These are phyloP conservation scores for Heliothis virescens DNA, from an alignment of 1,140 invertebrate genomes.

Conservation along the genomic window DNA sequence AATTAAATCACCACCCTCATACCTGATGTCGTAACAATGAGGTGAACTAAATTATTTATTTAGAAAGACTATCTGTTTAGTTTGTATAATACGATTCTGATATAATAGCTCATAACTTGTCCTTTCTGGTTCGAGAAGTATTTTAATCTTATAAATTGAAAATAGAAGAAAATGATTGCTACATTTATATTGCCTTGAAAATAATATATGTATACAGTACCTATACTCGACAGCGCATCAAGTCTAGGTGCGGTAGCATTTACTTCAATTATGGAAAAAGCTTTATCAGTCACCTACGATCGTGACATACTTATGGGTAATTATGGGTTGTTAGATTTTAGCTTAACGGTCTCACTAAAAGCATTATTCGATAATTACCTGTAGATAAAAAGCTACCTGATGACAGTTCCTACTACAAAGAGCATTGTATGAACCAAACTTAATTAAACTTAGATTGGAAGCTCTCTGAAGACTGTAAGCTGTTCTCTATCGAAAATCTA, in stretches of 20 bases:
- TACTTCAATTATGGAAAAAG: slow-evolving; percentile 34
- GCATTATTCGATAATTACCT: neutral
- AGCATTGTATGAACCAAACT: too few relatives aligned
- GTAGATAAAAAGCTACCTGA: too few relatives aligned
- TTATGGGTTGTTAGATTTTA: slow-evolving; percentile 5
- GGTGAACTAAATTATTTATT: slow-evolving; percentile 4
- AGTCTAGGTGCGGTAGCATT: slow-evolving; percentile 19
- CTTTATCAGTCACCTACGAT: slow-evolving; percentile 11
- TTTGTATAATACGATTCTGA: neutral
- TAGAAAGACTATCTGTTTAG: neutral
- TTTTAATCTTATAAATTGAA: too few relatives aligned
- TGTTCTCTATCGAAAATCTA: neutral
- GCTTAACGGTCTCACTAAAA: neutral
- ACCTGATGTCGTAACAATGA: slow-evolving; percentile 3
- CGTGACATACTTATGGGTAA: neutral
- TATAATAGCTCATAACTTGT: too few relatives aligned
- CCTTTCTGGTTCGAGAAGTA: too few relatives aligned
- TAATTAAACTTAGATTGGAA: too few relatives aligned
- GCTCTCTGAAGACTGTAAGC: too few relatives aligned
- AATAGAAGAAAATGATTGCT: too few relatives aligned
- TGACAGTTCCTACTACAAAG: too few relatives aligned
- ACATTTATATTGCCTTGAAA: neutral
- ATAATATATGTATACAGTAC: neutral
- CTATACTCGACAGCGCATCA: neutral
- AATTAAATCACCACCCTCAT: slow-evolving; percentile 13